A percentile compares a stretch with the other conserved stretches of the same genome.
These are phyloP conservation scores for Dascyllus trimaculatus DNA, from an alignment of 2,113 vertebrate genomes.

Conservation along the genomic window DNA sequence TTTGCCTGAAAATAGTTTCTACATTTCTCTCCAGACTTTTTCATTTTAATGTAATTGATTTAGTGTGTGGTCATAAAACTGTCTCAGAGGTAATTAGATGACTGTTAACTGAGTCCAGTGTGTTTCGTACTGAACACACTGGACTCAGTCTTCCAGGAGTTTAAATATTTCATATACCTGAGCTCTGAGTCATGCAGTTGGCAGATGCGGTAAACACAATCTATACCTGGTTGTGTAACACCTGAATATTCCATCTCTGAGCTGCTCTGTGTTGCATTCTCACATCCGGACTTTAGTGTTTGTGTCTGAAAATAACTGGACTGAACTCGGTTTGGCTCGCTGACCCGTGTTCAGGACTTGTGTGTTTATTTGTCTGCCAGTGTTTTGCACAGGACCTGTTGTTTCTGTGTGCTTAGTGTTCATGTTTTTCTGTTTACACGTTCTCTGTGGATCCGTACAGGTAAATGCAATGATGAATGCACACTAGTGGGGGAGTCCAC, in stretches of 20 bases:
- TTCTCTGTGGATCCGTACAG: background rate
- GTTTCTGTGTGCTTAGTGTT: background rate
- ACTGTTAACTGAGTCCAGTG: background rate
- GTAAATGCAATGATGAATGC: background rate
- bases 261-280: background rate
- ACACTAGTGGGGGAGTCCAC: background rate
- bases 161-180: conserved; percentile 38
- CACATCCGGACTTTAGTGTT: conserved; percentile 6
- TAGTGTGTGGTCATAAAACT: conserved; percentile 15
- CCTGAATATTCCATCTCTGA: conserved; percentile 25
- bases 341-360: conserved; percentile 8
- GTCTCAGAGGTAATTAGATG: conserved; percentile 3
- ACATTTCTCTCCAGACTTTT: conserved; percentile 16
- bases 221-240: conserved; percentile 40
- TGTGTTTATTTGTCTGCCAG: conserved; percentile 44
- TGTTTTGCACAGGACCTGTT: conserved; percentile 9
- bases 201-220: background rate
- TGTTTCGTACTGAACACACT: background rate
- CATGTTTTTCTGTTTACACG: conserved; percentile 7
- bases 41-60: conserved; percentile 1
- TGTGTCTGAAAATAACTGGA: conserved; percentile 42
- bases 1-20: conserved; percentile 26
- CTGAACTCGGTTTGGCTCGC: conserved; percentile 2
- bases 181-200: conserved; percentile 51
- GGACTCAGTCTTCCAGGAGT: conserved; percentile 16